phyloP scores from a whole-genome alignment of 2,113 vertebrate species.

The Tragelaphus scriptus region DNA sequence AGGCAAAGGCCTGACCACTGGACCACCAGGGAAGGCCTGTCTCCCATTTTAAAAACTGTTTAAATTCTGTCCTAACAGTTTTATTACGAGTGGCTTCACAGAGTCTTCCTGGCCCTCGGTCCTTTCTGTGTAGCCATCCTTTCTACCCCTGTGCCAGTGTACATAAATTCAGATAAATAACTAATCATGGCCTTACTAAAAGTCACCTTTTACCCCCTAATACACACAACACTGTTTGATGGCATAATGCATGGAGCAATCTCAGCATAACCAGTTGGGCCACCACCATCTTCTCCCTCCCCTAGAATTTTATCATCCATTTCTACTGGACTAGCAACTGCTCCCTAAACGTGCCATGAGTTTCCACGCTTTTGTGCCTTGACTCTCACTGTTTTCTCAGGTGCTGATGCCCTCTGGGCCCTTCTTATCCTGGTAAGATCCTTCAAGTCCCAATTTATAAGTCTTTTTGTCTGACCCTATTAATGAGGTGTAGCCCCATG shows the following conservation, averaged over 20 bases:
- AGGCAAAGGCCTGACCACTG: not conserved
- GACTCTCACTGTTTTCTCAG: not conserved
- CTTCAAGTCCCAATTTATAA: not conserved
- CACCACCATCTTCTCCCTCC: not conserved
- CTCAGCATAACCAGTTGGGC: not conserved
- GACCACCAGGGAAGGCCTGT: not conserved
- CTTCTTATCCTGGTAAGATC: not conserved
- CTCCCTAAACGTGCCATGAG: fast-evolving
- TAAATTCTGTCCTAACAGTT: not conserved
- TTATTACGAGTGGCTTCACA: not conserved
- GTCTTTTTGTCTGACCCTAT: not conserved
- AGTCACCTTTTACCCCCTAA: not conserved
- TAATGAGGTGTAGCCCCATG: not conserved
- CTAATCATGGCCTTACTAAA: not conserved
- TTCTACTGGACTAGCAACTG: not conserved
- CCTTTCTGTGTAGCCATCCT: not conserved
- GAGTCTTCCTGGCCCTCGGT: not conserved
- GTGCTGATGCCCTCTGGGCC: not conserved
- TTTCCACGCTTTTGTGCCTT: not conserved
- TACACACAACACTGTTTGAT: not conserved
- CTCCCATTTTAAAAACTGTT: not conserved
- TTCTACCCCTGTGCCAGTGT: not conserved
- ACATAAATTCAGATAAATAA: not conserved
- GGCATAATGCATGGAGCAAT: not conserved
- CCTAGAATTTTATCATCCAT: not conserved